These are phyloP conservation scores for Phymanthus crucifer DNA, from an alignment of 92 coral and sea anemone genomes.

Conservation along the genomic window DNA sequence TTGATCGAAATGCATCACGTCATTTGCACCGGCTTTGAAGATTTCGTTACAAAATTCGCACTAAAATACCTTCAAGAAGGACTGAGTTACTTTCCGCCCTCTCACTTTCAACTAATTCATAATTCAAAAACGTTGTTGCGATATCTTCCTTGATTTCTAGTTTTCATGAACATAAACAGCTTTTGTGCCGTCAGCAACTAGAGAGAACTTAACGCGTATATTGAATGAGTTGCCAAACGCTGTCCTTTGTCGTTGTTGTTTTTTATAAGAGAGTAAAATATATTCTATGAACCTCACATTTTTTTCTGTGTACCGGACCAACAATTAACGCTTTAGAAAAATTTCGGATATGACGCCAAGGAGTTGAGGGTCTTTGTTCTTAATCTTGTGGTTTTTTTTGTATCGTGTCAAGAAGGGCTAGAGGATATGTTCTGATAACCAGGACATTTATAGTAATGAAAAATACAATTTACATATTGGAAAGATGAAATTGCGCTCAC, in stretches of 20 bases:
- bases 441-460: not conserved
- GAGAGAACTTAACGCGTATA: too few species aligned
- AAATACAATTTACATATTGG: not conserved
- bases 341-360: slow-evolving; percentile 10
- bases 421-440: not conserved
- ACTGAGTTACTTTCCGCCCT: not conserved
- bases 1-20: not conserved
- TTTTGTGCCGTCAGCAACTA: too few species aligned
- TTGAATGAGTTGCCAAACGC: too few species aligned
- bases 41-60: not conserved
- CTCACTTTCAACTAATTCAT: not conserved
- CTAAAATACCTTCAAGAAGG: not conserved
- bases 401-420: not conserved
- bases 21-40: not conserved
- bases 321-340: not conserved
- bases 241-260: too few species aligned
- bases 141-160: not conserved
- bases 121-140: not conserved
- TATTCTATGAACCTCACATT: not conserved
- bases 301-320: not conserved
- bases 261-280: too few species aligned
- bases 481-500: not conserved
- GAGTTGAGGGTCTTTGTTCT: not conserved
- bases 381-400: not conserved
- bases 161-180: too few species aligned